A percentile compares a stretch with the other conserved stretches of the same genome.
phyloP scores from a whole-genome alignment of 2,797 vertebrate genomes.

The Scarus forsteni region DNA sequence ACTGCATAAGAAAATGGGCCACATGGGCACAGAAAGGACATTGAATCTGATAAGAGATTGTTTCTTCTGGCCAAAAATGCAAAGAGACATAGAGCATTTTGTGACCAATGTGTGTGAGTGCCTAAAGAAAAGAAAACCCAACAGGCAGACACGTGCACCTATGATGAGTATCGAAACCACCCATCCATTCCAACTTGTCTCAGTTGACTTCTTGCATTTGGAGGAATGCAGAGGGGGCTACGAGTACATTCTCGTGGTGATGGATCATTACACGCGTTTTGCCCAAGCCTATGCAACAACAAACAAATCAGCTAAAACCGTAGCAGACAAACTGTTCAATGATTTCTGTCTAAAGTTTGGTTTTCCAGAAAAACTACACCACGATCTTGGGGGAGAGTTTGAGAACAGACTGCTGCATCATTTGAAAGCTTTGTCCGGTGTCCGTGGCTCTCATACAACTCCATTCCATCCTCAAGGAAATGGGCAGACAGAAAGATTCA shows the following conservation, averaged over 20 bases:
- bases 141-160: not conserved
- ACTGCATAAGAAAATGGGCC: too few relatives aligned
- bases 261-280: not conserved
- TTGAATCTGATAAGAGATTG: too few relatives aligned
- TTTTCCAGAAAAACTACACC: too few relatives aligned
- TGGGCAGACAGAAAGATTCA: too few relatives aligned
- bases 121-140: not conserved
- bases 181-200: not conserved
- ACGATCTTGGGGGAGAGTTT: not conserved
- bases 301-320: not conserved
- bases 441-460: not conserved
- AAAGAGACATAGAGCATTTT: slow-evolving; percentile 42
- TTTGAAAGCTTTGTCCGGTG: not conserved
- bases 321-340: not conserved
- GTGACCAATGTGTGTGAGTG: not conserved
- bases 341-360: too few relatives aligned
- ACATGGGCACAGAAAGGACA: too few relatives aligned
- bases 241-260: slow-evolving; percentile 3
- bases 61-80: too few relatives aligned
- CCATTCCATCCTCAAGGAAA: not conserved
- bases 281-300: not conserved
- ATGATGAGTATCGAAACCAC: not conserved
- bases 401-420: not conserved
- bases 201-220: not conserved
- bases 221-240: not conserved